These are phyloP conservation scores for Delia radicum DNA, from an alignment of 1,140 invertebrate species.

Conservation along the genomic window DNA sequence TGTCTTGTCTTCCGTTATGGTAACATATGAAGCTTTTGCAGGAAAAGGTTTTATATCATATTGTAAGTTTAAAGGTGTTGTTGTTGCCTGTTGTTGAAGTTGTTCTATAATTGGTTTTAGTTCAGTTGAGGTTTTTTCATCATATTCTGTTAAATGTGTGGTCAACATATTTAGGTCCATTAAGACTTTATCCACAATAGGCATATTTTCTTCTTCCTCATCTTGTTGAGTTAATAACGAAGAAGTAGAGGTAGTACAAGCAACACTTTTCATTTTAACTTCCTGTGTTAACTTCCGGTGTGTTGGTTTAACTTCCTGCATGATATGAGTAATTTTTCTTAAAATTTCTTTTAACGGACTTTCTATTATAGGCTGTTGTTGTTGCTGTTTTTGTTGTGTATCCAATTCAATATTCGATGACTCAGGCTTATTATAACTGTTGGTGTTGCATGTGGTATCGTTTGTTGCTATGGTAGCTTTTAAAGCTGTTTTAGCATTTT, in stretches of 20 bases:
- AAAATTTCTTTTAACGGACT: conserved; percentile 3
- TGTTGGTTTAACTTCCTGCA: conserved; percentile 1
- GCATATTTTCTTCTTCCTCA: conserved; percentile 3
- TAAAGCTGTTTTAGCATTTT: conserved; percentile 47
- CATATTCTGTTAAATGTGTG: not conserved
- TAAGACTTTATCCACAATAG: conserved; percentile 18
- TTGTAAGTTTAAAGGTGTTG: not conserved
- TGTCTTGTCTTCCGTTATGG: not conserved
- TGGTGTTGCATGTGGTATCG: no score
- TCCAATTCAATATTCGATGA: not conserved
- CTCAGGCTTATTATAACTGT: not conserved
- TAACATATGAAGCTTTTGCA: not conserved
- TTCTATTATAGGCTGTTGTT: not conserved
- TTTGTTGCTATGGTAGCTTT: conserved; percentile 29
- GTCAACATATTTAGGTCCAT: conserved; percentile 15
- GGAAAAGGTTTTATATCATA: not conserved
- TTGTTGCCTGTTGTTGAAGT: not conserved
- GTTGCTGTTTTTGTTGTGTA: not conserved
- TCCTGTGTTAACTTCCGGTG: not conserved
- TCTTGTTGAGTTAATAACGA: not conserved
- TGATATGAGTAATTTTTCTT: conserved; percentile 8
- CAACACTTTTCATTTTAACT: not conserved
- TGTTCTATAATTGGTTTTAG: conserved; percentile 6
- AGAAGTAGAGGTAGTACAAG: not conserved
- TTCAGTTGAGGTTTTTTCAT: not conserved